phyloP scores from a whole-genome alignment of 1,140 invertebrate genomes.

The Microplitis mediator region DNA sequence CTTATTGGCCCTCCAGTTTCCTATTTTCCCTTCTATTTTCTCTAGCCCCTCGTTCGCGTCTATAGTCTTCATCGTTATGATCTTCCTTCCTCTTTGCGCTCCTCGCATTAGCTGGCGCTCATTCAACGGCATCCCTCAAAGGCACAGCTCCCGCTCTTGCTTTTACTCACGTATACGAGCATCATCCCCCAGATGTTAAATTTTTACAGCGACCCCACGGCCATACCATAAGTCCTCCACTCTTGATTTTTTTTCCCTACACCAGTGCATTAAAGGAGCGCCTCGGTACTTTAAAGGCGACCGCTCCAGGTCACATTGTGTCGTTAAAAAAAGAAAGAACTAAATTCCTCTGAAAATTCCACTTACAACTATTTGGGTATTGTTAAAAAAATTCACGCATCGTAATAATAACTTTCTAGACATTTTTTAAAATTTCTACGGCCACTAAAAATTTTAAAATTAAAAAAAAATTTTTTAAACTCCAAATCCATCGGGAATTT shows the following conservation, averaged over 20 bases:
- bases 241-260: constrained; percentile 38
- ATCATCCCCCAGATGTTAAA: constrained; percentile 44
- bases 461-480: too few relatives aligned
- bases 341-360: too few relatives aligned
- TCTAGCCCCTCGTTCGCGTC: not conserved
- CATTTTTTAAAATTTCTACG: too few relatives aligned
- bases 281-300: constrained; percentile 15
- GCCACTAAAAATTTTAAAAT: too few relatives aligned
- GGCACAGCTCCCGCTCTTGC: constrained; percentile 18
- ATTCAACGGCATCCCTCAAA: constrained; percentile 16
- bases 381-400: too few relatives aligned
- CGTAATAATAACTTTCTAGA: too few relatives aligned
- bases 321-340: not conserved
- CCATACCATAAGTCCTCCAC: constrained; percentile 36
- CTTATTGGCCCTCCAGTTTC: constrained; percentile 11
- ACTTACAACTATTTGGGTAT: too few relatives aligned
- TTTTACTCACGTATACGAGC: not conserved
- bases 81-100: constrained; percentile 13
- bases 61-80: not conserved
- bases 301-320: not conserved
- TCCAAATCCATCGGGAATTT: too few relatives aligned
- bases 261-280: constrained; percentile 25
- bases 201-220: constrained; percentile 45
- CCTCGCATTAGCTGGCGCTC: not conserved
- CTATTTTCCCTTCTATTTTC: not conserved